phyloP scores from a whole-genome alignment of 1,140 invertebrate genomes.

The Scaptomyza montana region DNA sequence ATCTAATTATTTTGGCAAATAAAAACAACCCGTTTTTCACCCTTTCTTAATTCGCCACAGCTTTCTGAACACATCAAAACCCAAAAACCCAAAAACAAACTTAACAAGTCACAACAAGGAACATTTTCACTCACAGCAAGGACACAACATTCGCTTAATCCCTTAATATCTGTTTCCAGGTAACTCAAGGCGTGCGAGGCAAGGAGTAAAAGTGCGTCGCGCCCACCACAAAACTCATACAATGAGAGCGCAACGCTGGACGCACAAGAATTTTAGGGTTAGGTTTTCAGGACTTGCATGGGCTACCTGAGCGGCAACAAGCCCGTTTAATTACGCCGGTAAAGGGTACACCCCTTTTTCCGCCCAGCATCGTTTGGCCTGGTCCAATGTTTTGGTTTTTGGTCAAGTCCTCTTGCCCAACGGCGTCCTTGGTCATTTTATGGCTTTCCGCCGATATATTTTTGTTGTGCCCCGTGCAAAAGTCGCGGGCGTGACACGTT shows the following conservation, averaged over 20 bases:
- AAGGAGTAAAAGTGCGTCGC: constrained; percentile 79
- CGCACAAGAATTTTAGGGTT: constrained; percentile 53
- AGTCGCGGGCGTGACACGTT: constrained; percentile 77
- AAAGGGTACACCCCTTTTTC: constrained; percentile 82
- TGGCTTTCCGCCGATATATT: constrained; percentile 16
- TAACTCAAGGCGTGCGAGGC: constrained; percentile 14
- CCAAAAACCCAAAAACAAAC: background rate
- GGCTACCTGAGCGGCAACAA: constrained; percentile 21
- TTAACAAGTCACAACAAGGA: constrained; percentile 1
- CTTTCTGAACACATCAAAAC: background rate
- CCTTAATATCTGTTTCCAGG: constrained; percentile 28
- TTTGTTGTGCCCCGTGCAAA: background rate
- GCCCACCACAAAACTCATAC: constrained; percentile 70
- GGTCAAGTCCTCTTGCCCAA: constrained; percentile 32
- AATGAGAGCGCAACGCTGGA: constrained; percentile 46
- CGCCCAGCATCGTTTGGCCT: constrained; percentile 6
- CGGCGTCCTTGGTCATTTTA: constrained; percentile 60
- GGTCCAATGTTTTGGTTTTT: constrained; percentile 65
- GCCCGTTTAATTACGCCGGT: constrained; percentile 78
- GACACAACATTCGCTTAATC: constrained; percentile 11
- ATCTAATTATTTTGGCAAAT: constrained; percentile 83
- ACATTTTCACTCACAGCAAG: background rate
- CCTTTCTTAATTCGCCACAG: constrained; percentile 59
- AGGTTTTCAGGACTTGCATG: constrained; percentile 20
- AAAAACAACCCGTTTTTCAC: constrained; percentile 61